These are phyloP conservation scores for Amphibalanus amphitrite DNA, from an alignment of 1,140 invertebrate genomes.

Conservation along the genomic window DNA sequence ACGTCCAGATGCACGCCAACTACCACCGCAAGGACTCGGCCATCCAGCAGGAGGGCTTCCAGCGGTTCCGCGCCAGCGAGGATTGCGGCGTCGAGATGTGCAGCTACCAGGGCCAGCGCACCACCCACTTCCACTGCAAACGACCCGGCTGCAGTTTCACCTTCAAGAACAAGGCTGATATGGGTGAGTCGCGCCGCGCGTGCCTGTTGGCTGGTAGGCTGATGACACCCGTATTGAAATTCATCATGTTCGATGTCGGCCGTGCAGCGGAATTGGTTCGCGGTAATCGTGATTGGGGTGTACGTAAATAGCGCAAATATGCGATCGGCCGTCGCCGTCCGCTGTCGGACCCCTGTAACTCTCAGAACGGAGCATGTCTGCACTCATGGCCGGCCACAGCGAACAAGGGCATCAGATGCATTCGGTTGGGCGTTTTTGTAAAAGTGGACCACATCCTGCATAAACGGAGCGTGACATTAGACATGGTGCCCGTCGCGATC, in stretches of 20 bases:
- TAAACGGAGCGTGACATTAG: too few species aligned
- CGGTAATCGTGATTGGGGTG: too few species aligned
- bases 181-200: constrained; percentile 52
- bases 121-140: constrained; percentile 93
- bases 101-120: constrained; percentile 82
- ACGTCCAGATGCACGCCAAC: constrained; percentile 98
- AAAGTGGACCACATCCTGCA: too few species aligned
- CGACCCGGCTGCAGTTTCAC: constrained; percentile 77
- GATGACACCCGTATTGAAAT: neutral
- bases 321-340: too few species aligned
- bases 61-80: constrained; percentile 75
- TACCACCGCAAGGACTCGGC: constrained; percentile 95
- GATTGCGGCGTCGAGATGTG: constrained; percentile 73
- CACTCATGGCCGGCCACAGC: too few species aligned
- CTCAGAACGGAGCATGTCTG: too few species aligned
- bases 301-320: too few species aligned
- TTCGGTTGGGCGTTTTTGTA: too few species aligned
- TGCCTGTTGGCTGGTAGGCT: neutral
- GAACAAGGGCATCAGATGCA: too few species aligned
- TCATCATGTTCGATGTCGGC: neutral
- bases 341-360: too few species aligned
- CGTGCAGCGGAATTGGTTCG: too few species aligned
- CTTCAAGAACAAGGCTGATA: constrained; percentile 98
- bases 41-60: constrained; percentile 92
- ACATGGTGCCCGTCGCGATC: too few species aligned